These are phyloP conservation scores for Bettongia penicillata DNA, from an alignment of 2,113 vertebrate species.

Conservation along the genomic window DNA sequence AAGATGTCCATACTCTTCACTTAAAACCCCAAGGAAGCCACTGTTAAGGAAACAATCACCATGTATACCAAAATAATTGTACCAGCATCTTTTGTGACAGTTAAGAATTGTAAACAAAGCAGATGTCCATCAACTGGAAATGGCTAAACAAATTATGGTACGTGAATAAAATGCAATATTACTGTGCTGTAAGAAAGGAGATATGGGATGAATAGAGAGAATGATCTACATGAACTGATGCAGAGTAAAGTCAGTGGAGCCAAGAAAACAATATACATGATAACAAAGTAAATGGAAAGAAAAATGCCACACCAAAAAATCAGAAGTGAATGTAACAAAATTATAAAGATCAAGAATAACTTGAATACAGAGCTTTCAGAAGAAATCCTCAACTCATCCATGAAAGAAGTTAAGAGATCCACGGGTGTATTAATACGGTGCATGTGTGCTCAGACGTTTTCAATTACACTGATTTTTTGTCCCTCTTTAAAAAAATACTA, in stretches of 20 bases:
- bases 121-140: not conserved
- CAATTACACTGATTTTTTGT: not conserved
- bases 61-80: not conserved
- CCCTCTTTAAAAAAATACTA: not conserved
- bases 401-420: no score
- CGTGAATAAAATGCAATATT: not conserved
- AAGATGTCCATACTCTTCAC: no score
- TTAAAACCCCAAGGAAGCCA: not conserved
- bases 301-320: not conserved
- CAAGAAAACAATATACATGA: not conserved
- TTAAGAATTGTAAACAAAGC: not conserved
- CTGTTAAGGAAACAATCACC: not conserved
- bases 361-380: not conserved
- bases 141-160: not conserved
- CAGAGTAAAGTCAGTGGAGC: not conserved
- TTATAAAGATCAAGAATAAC: not conserved
- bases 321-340: not conserved
- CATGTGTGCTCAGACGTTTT: not conserved
- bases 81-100: not conserved
- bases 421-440: not conserved
- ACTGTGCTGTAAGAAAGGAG: not conserved
- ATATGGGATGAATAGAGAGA: not conserved
- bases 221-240: not conserved
- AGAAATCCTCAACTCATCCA: not conserved
- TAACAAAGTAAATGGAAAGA: not conserved